Base-by-base conservation (phyloP, 1,140 invertebrate genomes). In the Dendroctonus valens region DNA sequence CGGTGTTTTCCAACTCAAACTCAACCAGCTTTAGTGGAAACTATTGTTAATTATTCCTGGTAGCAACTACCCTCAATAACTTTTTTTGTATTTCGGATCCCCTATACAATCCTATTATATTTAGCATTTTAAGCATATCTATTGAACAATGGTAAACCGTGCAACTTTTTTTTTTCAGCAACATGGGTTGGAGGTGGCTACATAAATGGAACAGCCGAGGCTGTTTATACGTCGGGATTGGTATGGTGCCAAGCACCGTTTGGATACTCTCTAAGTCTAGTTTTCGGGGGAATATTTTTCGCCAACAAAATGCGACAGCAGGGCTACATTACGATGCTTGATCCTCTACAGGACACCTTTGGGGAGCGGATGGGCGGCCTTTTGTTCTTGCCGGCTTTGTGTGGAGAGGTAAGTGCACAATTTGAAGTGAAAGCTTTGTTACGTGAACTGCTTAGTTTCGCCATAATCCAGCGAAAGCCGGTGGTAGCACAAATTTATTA, bases 121-220 rank as follows among this genome's bases (percentile, higher is more conserved):
- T 26, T 3, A 26, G 26, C 26, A 26, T 26, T 26, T 26, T 1
- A 26, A 54, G 12, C 7, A 9, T 14, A 54, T 54, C n/a, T 46
- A 7, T 44, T 42, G 8, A 8, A 54, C 5, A 51, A 7, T 50
- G 54, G 7, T 52, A 39, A 14, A 9, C 3, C 40, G 4, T 57
- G 3, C 11, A 39, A 39, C 11, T 11, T 40, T 39, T 57, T 49
- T 49, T 12, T 65, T 65, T 41, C 78, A 91, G 96, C 96, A 14
- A 98, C 96, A 14, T 98, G 97, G 97, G 96, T 99, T 11, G 97
- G 97, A 61, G 97, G 97, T 41, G 97, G 96, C 40, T 99, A 98
- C 82, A 99, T 99, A 76, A 99, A 98, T 79, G 97, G 97, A 67
- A 98, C 97, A 52, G 96, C 97, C 3, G 96, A 99, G 81, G 91